Base-by-base conservation (phyloP, 1,140 invertebrate genomes). In the Bombus difficillimus region DNA sequence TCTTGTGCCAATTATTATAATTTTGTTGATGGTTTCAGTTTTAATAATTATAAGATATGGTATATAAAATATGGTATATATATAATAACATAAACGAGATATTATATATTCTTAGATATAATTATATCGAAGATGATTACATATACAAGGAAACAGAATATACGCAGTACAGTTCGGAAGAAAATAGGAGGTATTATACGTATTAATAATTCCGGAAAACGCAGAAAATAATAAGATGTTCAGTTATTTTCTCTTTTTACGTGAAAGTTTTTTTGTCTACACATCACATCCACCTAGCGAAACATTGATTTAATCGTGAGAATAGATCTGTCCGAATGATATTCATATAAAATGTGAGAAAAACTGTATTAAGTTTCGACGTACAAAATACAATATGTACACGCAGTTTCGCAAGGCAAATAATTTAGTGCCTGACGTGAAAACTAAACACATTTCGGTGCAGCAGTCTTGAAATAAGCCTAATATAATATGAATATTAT, bases 211-310 rank as follows among this genome's bases (percentile, higher is more conserved):
- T 69, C 57, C 69, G 66, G 59, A 59, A 89, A 81, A 53, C 59
- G 62, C 78, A 62, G 57, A 79, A 78, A 22, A 83, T 89, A 83
- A 83, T 86, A 73, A 78, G 69, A 76, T 66, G 12, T 34, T 62
- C 10, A 34, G 18, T 81, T 71, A 71, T 89, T 87, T 89, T 82
- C 81, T 89, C 85, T 81, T 72, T 80, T 81, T 71, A n/a, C 64
- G 88, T 43, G 77, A 87, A 85, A 79, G 72, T 90, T 76, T 86
- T 69, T 59, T 81, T 62, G 22, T 59, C 57, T 73, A 74, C 47
- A 34, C 25, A 53, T 81, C 28, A 15, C 9, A 73, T 71, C 66
- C 47, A 53, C 28, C 43, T 79, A 62, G 57, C 68, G 28, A 68
- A 68, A n/a, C 59, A 57, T 74, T 64, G 22, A 53, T 53, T 32